These are phyloP conservation scores for Orchesellides sinensis DNA, from an alignment of 2,888 invertebrate genomes.

Conservation along the genomic window DNA sequence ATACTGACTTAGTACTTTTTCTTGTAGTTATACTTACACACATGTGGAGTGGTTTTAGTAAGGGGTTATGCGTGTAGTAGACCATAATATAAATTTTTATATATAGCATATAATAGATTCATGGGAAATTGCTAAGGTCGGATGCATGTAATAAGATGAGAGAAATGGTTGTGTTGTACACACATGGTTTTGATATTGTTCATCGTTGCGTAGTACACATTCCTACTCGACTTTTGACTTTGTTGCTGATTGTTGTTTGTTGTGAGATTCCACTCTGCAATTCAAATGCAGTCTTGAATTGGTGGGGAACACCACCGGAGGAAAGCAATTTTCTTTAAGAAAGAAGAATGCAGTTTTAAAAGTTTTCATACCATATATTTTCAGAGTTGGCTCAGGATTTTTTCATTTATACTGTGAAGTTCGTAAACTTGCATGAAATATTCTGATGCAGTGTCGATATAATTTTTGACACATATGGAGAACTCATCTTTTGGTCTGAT, in stretches of 20 bases:
- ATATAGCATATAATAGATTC: constrained; percentile 3
- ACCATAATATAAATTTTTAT: too few species aligned
- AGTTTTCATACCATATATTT: not conserved
- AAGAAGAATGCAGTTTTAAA: not conserved
- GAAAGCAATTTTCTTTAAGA: constrained; percentile 2
- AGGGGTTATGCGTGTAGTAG: too few species aligned
- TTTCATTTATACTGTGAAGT: too few species aligned
- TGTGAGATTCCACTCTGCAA: constrained; percentile 7
- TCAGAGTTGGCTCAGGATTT: too few species aligned
- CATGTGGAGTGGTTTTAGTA: too few species aligned
- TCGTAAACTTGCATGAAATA: too few species aligned
- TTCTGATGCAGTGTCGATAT: too few species aligned
- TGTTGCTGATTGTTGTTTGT: constrained; percentile 45
- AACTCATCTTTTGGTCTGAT: not conserved
- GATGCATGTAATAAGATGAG: constrained; percentile 50
- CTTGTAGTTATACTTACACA: not conserved
- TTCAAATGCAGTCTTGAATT: constrained; percentile 2
- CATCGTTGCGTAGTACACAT: constrained; percentile 12
- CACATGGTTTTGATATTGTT: constrained; percentile 43
- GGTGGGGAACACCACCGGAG: constrained; percentile 30
- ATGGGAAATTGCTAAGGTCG: constrained; percentile 56
- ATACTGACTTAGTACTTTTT: not conserved
- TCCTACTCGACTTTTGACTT: constrained; percentile 36
- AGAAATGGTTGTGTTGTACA: constrained; percentile 44
- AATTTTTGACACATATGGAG: too few species aligned